These are phyloP conservation scores for Tiaroga cobitis DNA, from an alignment of 2,797 vertebrate species.

Conservation along the genomic window DNA sequence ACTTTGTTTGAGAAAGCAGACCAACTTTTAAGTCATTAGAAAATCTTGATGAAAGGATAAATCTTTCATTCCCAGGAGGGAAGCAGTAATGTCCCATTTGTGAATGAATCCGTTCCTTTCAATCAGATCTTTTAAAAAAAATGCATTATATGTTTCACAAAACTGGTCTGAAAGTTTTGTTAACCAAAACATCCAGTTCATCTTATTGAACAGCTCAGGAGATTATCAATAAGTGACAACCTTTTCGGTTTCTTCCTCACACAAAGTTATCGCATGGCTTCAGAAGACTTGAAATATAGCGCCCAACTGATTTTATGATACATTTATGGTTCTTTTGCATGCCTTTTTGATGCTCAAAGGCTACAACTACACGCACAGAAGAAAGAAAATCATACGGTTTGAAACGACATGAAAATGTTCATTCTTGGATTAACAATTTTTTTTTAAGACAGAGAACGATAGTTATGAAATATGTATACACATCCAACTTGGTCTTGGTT, in stretches of 20 bases:
- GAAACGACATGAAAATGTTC: background rate
- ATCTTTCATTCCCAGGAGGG: background rate
- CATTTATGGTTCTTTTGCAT: background rate
- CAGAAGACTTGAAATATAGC: background rate
- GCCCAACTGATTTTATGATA: background rate
- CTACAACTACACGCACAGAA: background rate
- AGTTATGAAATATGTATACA: slow-evolving; percentile 57
- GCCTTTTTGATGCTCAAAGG: background rate
- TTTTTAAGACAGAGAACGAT: slow-evolving; percentile 38
- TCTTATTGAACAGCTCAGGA: background rate
- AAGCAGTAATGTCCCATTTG: background rate
- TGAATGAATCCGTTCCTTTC: background rate
- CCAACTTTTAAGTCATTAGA: background rate
- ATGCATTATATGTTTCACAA: background rate
- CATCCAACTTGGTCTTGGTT: slow-evolving; percentile 42
- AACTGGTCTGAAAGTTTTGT: background rate
- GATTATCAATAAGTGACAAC: background rate
- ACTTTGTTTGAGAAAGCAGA: too few species aligned
- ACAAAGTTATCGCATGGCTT: background rate
- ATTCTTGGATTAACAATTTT: too few species aligned
- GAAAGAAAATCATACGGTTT: background rate
- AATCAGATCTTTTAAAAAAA: background rate
- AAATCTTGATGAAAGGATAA: background rate
- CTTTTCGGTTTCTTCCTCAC: background rate
- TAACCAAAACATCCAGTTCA: background rate